Evolutionary conservation across 2,797 vertebrate species (phyloP).

Genomic region (Silurus lanzhouensis): DNA sequence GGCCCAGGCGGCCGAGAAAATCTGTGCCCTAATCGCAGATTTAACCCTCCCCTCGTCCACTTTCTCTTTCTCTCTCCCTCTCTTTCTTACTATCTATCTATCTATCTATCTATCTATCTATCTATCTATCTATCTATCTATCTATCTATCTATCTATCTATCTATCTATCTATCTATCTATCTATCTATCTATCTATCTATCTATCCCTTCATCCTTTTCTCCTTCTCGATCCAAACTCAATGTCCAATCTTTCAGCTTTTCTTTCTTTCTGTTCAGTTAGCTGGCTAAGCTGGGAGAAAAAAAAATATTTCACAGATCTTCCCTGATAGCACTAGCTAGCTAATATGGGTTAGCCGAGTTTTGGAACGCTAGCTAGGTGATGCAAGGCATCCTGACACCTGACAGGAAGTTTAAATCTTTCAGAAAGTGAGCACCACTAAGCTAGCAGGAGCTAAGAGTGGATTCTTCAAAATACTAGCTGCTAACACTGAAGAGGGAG

Average conservation of each 20-base stretch:
- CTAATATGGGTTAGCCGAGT: background rate
- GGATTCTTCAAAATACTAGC: too few relatives aligned
- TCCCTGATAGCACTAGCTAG: background rate
- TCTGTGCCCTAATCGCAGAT: conserved; percentile 83
- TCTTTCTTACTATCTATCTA: background rate
- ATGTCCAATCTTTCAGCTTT: conserved; percentile 76
- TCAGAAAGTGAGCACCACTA: too few relatives aligned
- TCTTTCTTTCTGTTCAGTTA: conserved; percentile 4
- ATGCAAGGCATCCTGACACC: background rate
- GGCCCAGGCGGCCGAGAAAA: conserved; percentile 74
- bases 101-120: too few relatives aligned
- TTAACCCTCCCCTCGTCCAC: conserved; percentile 69
- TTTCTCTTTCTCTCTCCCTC: conserved; percentile 54
- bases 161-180: too few relatives aligned
- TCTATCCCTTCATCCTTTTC: background rate
- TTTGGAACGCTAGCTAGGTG: too few relatives aligned
- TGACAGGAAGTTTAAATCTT: background rate
- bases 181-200: background rate
- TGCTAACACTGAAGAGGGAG: too few relatives aligned
- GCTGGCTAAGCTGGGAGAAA: too few relatives aligned
- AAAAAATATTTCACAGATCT: background rate
- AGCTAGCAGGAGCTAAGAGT: too few relatives aligned
- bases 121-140: too few relatives aligned
- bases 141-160: background rate
- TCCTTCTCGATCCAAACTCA: conserved; percentile 50